These are phyloP conservation scores for Psilopogon haemacephalus DNA, from an alignment of 2,113 vertebrate species.

Conservation along the genomic window DNA sequence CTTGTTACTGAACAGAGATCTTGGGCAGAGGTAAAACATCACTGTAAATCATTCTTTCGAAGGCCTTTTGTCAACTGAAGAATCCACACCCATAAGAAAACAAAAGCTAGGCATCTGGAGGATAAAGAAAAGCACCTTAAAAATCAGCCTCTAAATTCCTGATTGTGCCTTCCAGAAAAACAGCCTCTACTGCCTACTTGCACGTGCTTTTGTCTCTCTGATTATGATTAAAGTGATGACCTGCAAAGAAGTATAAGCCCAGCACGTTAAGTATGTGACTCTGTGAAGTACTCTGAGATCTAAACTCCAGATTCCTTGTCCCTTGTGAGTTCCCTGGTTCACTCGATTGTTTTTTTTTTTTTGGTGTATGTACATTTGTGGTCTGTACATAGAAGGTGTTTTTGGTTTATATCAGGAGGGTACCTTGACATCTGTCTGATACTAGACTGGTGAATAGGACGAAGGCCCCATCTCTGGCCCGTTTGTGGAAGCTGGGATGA, in stretches of 20 bases:
- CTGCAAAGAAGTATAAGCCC: slow-evolving; percentile 18
- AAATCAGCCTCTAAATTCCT: background rate
- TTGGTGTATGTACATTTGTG: slow-evolving; percentile 50
- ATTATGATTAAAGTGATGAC: slow-evolving; percentile 22
- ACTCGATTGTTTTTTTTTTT: slow-evolving; percentile 45
- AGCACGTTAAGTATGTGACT: background rate
- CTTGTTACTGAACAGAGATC: background rate
- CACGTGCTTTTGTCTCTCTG: slow-evolving; percentile 10
- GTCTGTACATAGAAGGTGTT: slow-evolving; percentile 66
- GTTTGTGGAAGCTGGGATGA: slow-evolving; percentile 71
- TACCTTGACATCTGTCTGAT: slow-evolving; percentile 64
- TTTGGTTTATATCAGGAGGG: slow-evolving; percentile 69
- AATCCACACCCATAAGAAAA: background rate
- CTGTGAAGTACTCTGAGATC: background rate
- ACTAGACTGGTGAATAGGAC: slow-evolving; percentile 70
- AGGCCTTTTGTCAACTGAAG: background rate
- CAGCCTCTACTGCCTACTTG: background rate
- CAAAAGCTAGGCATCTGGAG: background rate
- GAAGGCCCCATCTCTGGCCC: slow-evolving; percentile 65
- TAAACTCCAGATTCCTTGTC: slow-evolving; percentile 27
- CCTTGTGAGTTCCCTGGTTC: slow-evolving; percentile 27
- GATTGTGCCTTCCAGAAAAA: slow-evolving; percentile 47
- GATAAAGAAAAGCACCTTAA: background rate
- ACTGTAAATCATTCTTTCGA: background rate
- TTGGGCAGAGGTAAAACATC: background rate